A percentile compares a stretch with the other conserved stretches of the same genome.
phyloP scores from a whole-genome alignment of 30 jellyfish, hydroid and myxozoan species.

The Aurelia sp. region DNA sequence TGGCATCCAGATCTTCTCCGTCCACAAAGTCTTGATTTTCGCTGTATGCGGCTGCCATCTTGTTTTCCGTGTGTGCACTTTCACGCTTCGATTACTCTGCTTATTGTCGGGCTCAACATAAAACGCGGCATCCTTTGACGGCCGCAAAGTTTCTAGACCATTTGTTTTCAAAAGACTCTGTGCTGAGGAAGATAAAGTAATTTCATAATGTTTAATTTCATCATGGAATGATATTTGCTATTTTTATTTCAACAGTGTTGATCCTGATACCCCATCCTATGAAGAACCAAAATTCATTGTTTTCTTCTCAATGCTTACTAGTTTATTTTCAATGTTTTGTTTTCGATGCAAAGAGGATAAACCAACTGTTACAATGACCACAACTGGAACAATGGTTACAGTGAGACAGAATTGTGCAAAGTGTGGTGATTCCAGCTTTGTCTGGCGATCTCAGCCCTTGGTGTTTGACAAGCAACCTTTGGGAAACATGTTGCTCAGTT shows the following conservation, averaged over 20 bases:
- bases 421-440: constrained; percentile 53
- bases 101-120: too few relatives aligned
- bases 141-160: too few relatives aligned
- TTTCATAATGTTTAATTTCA: neutral
- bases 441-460: constrained; percentile 41
- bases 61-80: too few relatives aligned
- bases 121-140: too few relatives aligned
- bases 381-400: constrained; percentile 55
- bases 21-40: too few relatives aligned
- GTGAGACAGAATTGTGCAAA: constrained; percentile 35
- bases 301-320: too few relatives aligned
- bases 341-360: constrained; percentile 26
- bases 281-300: constrained; percentile 59
- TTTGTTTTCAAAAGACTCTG: too few relatives aligned
- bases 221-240: neutral
- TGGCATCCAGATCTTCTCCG: too few relatives aligned
- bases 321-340: constrained; percentile 41
- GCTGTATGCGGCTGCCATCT: too few relatives aligned
- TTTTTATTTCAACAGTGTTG: constrained; percentile 23
- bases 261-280: constrained; percentile 10
- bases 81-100: too few relatives aligned
- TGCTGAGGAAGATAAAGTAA: neutral
- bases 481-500: constrained; percentile 44
- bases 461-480: constrained; percentile 24
- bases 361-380: constrained; percentile 35